Evolutionary conservation across 64 coral and sea anemone species (phyloP).

Genomic region (Stichodactyla mertensii): DNA sequence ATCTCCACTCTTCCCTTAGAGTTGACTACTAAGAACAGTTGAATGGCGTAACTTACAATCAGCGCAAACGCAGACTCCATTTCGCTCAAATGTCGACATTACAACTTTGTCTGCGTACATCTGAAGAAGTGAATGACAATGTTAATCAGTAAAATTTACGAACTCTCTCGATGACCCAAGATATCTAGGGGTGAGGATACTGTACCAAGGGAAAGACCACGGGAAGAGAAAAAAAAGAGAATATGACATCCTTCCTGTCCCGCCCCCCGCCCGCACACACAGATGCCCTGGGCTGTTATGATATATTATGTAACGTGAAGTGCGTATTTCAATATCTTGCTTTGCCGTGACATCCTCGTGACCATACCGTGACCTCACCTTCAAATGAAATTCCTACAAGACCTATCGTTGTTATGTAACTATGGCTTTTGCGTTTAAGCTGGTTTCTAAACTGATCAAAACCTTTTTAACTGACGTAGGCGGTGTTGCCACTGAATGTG

Average conservation of each 20-base stretch:
- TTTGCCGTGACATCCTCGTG: neutral
- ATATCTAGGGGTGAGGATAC: too few relatives aligned
- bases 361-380: neutral
- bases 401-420: neutral
- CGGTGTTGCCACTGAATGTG: neutral
- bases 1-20: neutral
- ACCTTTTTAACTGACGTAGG: neutral
- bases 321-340: neutral
- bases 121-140: neutral
- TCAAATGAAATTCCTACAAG: too few relatives aligned
- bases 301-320: neutral
- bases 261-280: too few relatives aligned
- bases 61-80: constrained; percentile 42
- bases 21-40: neutral
- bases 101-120: constrained; percentile 37
- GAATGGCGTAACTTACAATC: constrained; percentile 32
- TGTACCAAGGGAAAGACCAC: too few relatives aligned
- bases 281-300: too few relatives aligned
- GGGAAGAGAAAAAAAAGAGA: too few relatives aligned
- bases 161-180: too few relatives aligned
- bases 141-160: too few relatives aligned
- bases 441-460: neutral
- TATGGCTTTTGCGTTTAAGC: neutral
- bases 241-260: too few relatives aligned
- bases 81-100: constrained; percentile 16